Conservation (phyloP, 1,140 invertebrate genomes). For the Stegodyphus dumicola region DNA sequence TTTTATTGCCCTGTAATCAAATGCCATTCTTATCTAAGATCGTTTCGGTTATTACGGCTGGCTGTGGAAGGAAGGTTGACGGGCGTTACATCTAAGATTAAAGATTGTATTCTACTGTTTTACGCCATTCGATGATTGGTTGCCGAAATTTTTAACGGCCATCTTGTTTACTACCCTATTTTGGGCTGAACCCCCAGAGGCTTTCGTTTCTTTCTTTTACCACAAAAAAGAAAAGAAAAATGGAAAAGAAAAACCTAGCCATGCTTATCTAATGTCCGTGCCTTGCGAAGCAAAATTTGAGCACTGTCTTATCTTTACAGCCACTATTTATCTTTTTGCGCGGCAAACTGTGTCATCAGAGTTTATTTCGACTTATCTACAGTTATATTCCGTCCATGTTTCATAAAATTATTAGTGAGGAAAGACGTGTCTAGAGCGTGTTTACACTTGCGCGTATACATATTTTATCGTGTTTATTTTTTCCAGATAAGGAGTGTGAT, state of each 20-base stretch:
- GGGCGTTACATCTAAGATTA: not conserved
- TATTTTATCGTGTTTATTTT: too few relatives aligned
- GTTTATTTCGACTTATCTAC: conserved; percentile 40
- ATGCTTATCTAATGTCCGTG: not conserved
- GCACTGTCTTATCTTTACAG: conserved; percentile 35
- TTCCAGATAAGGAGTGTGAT: too few relatives aligned
- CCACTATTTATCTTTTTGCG: conserved; percentile 3
- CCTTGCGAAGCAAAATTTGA: not conserved
- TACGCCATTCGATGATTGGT: conserved; percentile 13
- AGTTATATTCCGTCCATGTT: conserved; percentile 29
- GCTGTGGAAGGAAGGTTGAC: not conserved
- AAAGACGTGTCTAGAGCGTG: conserved; percentile 36
- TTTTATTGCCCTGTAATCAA: not conserved
- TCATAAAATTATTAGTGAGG: conserved; percentile 53
- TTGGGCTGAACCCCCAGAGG: conserved; percentile 27
- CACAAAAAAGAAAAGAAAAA: not conserved
- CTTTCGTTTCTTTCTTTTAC: conserved; percentile 3
- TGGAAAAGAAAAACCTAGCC: not conserved
- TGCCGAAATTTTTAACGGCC: conserved; percentile 28
- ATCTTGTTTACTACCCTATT: conserved; percentile 45
- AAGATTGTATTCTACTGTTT: too few relatives aligned
- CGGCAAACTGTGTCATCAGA: conserved; percentile 10
- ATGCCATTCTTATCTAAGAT: not conserved
- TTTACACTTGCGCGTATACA: not conserved
- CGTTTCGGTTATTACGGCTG: not conserved